Base-by-base conservation (phyloP, 1,140 invertebrate genomes). In the Ptiloglossa arizonensis region DNA sequence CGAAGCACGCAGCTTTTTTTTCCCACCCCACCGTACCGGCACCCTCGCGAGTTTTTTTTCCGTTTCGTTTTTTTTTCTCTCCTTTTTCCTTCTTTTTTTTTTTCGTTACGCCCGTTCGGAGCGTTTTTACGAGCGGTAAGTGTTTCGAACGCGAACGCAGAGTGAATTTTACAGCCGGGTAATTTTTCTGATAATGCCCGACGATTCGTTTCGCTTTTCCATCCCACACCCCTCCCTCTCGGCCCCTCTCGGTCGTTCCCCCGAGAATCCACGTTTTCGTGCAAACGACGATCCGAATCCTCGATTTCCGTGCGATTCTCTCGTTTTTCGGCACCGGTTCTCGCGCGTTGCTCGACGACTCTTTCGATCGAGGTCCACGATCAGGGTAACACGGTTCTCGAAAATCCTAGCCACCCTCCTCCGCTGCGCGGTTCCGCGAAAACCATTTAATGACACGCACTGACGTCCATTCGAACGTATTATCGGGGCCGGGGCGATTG, bases 361-460 rank as follows among this genome's bases (percentile, higher is more conserved):
- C 8, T 27, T 27, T 11, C 4, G 5, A 15, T 2, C 5, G 2
- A 9, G 0, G 38, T 35, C 32, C 32, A 35, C 32, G 32, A 35
- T 35, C 6, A 6, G 1, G 27, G 27, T 44, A 27, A 44, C 64
- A 13, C 38, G 41, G 9, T 2, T 75, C 48, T 62, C 56, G 57
- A 62, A 68, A 76, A 80, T 35, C 38, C 64, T 59, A 67, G 50
- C 72, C 72, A 84, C n/a, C n/a, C n/a, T n/a, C n/a, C n/a, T n/a
- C n/a, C n/a, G n/a, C n/a, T n/a, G n/a, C n/a, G n/a, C n/a, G n/a
- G n/a, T n/a, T n/a, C n/a, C n/a, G n/a, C n/a, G n/a, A n/a, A n/a
- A n/a, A n/a, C n/a, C n/a, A n/a, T n/a, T 81, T 85, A 84, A 85
- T 73, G 83, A 84, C 82, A 80, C 78, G 78, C 67, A 69, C 35